A percentile compares a stretch with the other conserved stretches of the same genome.
These are phyloP conservation scores for Hemithea aestivaria DNA, from an alignment of 2,888 invertebrate species.

Conservation along the genomic window DNA sequence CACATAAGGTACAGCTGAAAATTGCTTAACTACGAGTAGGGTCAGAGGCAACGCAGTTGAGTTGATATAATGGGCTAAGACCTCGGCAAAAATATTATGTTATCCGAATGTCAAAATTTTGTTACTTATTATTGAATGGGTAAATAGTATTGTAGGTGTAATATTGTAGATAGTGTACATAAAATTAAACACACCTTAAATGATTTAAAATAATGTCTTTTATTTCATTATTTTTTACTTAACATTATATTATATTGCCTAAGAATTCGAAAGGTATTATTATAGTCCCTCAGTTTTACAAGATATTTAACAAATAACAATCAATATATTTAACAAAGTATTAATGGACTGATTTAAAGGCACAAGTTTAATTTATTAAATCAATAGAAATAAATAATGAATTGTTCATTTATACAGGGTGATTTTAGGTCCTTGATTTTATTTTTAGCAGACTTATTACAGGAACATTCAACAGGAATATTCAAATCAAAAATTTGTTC, in stretches of 20 bases:
- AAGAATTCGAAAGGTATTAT: constrained; percentile 45
- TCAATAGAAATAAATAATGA: background rate
- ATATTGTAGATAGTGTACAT: constrained; percentile 36
- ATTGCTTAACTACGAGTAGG: no score
- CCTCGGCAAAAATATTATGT: no score
- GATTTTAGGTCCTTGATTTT: no score
- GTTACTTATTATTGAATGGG: background rate
- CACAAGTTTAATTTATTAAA: constrained; percentile 29
- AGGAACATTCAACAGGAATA: no score
- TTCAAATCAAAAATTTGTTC: no score
- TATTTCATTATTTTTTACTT: constrained; percentile 66
- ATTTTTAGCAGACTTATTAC: no score
- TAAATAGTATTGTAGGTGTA: constrained; percentile 20
- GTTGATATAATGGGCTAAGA: no score
- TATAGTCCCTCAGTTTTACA: constrained; percentile 49
- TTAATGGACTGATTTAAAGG: constrained; percentile 33
- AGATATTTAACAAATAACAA: constrained; percentile 33
- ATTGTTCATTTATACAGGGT: no score
- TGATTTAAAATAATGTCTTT: constrained; percentile 77
- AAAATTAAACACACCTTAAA: constrained; percentile 43
- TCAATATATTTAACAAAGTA: constrained; percentile 29
- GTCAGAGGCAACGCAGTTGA: no score
- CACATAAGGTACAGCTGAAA: no score
- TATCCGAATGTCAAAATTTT: no score
- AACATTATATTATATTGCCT: constrained; percentile 49